Evolutionary conservation across 2,888 invertebrate species (phyloP).

Genomic region (Phyllotreta striolata): DNA sequence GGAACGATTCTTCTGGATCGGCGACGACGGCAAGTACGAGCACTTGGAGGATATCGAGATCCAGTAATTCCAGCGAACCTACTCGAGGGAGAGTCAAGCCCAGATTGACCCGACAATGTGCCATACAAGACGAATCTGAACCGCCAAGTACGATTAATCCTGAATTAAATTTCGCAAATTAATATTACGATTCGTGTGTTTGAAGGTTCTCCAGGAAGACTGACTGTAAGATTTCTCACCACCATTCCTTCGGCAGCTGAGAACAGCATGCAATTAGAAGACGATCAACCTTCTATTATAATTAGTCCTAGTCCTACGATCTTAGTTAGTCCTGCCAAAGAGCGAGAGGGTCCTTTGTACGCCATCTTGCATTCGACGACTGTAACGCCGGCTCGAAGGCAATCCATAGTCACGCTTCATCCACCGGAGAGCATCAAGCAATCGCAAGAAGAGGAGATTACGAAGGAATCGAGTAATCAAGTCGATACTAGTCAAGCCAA

Average conservation of each 20-base stretch:
- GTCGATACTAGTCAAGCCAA: conserved; percentile 48
- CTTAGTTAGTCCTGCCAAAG: conserved; percentile 56
- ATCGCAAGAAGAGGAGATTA: conserved; percentile 5
- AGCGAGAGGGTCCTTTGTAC: conserved; percentile 57
- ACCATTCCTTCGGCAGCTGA: conserved; percentile 80
- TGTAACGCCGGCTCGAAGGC: conserved; percentile 53
- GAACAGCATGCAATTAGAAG: conserved; percentile 73
- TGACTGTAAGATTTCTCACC: conserved; percentile 69
- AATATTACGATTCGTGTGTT: not conserved
- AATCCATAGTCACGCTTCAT: conserved; percentile 60
- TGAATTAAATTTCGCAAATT: not conserved
- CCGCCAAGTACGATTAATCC: conserved; percentile 60
- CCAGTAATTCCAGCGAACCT: conserved; percentile 74
- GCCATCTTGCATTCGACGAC: conserved; percentile 59
- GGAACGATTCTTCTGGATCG: conserved; percentile 91
- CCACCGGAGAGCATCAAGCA: conserved; percentile 52
- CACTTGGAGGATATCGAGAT: conserved; percentile 88
- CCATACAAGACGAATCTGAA: conserved; percentile 77
- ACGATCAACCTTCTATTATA: conserved; percentile 60
- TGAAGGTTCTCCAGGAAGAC: conserved; percentile 63
- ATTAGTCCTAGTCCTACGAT: conserved; percentile 46
- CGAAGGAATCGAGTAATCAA: conserved; percentile 16
- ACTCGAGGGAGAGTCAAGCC: conserved; percentile 61
- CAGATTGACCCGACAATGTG: conserved; percentile 80
- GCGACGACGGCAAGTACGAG: conserved; percentile 89